These are phyloP conservation scores for Athalia cordata DNA, from an alignment of 2,888 invertebrate species.

Conservation along the genomic window DNA sequence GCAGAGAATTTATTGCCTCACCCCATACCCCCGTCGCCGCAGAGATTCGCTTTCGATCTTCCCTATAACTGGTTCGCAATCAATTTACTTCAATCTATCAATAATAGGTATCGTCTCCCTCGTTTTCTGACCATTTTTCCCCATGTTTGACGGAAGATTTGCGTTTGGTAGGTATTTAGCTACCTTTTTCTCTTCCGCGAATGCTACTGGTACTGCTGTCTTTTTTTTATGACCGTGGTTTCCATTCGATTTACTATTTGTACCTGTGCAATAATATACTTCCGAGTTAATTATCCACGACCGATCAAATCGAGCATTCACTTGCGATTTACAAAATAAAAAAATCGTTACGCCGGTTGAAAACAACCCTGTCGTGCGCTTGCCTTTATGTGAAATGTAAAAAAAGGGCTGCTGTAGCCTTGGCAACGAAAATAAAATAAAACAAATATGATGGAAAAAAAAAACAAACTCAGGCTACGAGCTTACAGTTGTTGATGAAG, in stretches of 20 bases:
- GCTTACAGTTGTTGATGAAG: no score
- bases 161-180: not conserved
- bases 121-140: slow-evolving; percentile 7
- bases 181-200: no score
- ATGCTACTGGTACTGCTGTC: not conserved
- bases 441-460: no score
- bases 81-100: slow-evolving; percentile 33
- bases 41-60: slow-evolving; percentile 34
- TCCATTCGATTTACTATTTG: slow-evolving; percentile 23
- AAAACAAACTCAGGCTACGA: no score
- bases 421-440: no score
- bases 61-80: slow-evolving; percentile 39
- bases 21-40: slow-evolving; percentile 1
- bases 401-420: no score
- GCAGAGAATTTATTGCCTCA: slow-evolving; percentile 35
- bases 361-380: no score
- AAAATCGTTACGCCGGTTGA: no score
- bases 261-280: not conserved
- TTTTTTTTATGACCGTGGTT: slow-evolving; percentile 10
- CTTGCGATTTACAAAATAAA: no score
- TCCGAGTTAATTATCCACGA: not conserved
- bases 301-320: not conserved
- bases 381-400: no score
- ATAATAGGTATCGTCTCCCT: slow-evolving; percentile 30
- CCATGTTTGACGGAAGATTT: slow-evolving; percentile 9